These are phyloP conservation scores for Dromaius novaehollandiae DNA, from an alignment of 2,113 vertebrate species.

Conservation along the genomic window DNA sequence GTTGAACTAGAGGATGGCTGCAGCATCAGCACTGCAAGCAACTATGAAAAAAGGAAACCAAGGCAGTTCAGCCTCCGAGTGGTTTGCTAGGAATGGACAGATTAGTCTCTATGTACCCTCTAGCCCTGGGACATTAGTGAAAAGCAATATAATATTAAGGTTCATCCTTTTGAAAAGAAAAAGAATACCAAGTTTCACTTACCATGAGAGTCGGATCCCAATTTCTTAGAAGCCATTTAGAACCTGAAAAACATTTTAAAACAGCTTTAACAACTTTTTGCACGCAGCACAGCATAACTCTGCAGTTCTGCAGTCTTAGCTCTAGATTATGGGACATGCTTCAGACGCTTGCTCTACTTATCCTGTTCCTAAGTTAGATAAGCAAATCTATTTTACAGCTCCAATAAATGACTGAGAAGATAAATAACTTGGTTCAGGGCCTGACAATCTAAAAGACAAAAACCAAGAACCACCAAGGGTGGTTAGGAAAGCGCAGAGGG, in stretches of 20 bases:
- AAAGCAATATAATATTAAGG: neutral
- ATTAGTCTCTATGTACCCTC: neutral
- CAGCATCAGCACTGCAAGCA: neutral
- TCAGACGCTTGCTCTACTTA: neutral
- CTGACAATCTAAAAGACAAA: neutral
- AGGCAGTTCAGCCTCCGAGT: neutral
- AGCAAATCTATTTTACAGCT: neutral
- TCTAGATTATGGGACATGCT: neutral
- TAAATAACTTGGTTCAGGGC: neutral
- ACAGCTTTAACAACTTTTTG: neutral
- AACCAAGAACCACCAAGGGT: neutral
- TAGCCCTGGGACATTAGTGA: neutral
- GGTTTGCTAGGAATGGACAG: neutral
- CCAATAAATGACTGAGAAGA: neutral
- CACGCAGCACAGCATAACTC: neutral
- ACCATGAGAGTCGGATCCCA: slow-evolving; percentile 92
- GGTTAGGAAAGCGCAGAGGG: neutral
- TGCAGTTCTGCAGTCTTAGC: neutral
- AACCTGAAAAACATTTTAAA: slow-evolving; percentile 80
- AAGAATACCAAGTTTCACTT: slow-evolving; percentile 60
- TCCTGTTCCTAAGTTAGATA: neutral
- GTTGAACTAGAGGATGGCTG: neutral
- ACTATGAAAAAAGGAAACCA: neutral
- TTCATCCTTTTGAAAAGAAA: neutral
- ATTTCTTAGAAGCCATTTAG: slow-evolving; percentile 99